Percentiles rank a stretch among this genome's conserved stretches.
These are phyloP conservation scores for Pangasius mekongensis DNA, from an alignment of 2,797 vertebrate genomes.

Conservation along the genomic window DNA sequence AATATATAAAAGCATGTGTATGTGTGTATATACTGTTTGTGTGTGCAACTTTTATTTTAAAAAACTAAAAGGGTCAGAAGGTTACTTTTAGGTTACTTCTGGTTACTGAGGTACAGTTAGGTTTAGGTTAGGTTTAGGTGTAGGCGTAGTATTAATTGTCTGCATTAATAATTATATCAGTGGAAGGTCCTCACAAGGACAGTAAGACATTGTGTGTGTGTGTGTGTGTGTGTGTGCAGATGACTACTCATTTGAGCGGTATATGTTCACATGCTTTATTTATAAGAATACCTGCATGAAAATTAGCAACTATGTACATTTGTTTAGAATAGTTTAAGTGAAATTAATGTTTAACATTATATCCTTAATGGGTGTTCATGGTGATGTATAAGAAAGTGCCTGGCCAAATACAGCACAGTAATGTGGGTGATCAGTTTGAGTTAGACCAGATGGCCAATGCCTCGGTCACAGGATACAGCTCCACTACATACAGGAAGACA, in stretches of 20 bases:
- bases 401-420: conserved; percentile 43
- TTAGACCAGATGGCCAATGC: conserved; percentile 67
- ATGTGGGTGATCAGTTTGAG: conserved; percentile 65
- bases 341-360: conserved; percentile 28
- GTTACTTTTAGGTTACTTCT: neutral
- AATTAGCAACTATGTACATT: conserved; percentile 12
- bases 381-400: conserved; percentile 33
- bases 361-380: conserved; percentile 25
- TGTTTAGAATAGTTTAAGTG: conserved; percentile 37
- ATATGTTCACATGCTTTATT: neutral
- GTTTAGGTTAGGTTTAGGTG: neutral
- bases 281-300: conserved; percentile 8
- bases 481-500: conserved; percentile 51
- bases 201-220: neutral
- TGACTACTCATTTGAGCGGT: conserved; percentile 15
- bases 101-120: neutral
- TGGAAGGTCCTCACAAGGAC: neutral
- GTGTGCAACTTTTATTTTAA: no score
- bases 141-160: neutral
- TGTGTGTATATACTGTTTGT: neutral
- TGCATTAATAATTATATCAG: neutral
- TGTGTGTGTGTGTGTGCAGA: neutral
- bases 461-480: conserved; percentile 67
- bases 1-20: neutral
- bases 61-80: no score